Conservation (phyloP, 2,888 invertebrate genomes). For the Leptinotarsa juncta region DNA sequence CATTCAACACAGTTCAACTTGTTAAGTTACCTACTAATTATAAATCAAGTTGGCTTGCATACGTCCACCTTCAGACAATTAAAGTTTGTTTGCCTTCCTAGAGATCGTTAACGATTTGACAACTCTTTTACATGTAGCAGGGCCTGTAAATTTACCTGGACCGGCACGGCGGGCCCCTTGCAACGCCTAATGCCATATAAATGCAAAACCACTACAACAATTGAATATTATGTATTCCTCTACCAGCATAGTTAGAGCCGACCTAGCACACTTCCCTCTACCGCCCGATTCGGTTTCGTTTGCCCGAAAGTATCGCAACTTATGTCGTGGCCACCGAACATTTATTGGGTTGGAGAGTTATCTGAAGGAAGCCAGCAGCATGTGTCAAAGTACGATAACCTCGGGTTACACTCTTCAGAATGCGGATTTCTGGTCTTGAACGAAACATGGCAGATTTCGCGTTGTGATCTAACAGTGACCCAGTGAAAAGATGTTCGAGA, state of each 20-base stretch:
- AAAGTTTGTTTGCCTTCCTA: too few species aligned
- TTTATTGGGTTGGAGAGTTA: constrained; percentile 11
- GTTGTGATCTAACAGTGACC: background rate
- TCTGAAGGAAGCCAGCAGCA: constrained; percentile 2
- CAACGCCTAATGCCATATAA: background rate
- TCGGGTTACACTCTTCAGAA: background rate
- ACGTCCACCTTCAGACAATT: too few species aligned
- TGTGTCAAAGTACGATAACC: constrained; percentile 15
- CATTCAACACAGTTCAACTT: too few species aligned
- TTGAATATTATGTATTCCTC: background rate
- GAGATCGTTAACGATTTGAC: too few species aligned
- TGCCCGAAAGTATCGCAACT: constrained; percentile 4
- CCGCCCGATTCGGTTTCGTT: constrained; percentile 4
- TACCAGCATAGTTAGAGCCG: background rate
- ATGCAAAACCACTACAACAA: background rate
- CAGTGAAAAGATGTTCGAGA: background rate
- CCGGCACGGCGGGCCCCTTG: too few species aligned
- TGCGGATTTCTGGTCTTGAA: constrained; percentile 1
- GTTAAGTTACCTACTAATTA: too few species aligned
- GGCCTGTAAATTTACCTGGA: too few species aligned
- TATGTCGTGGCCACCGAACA: background rate
- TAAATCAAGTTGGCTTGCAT: too few species aligned
- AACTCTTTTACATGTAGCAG: too few species aligned
- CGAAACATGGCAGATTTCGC: background rate
- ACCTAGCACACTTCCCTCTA: background rate